Conservation (phyloP, 2,113 vertebrate genomes). For the Takifugu flavidus region DNA sequence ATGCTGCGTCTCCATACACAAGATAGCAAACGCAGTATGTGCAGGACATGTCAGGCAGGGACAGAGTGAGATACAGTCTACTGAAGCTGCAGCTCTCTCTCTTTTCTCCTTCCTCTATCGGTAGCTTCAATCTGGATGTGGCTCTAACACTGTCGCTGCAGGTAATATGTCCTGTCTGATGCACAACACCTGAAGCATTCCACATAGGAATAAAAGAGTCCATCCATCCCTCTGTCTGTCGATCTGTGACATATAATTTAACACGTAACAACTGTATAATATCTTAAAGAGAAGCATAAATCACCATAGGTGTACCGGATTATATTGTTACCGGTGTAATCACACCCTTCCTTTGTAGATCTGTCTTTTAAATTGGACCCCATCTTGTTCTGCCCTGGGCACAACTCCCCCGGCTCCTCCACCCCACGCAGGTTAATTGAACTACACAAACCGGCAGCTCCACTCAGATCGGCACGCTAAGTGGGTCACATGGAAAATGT, state of each 20-base stretch:
- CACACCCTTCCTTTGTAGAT: constrained; percentile 8
- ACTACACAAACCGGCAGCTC: constrained; percentile 15
- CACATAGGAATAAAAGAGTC: background rate
- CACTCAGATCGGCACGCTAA: constrained; percentile 25
- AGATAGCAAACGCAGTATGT: too few relatives aligned
- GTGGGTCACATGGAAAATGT: constrained; percentile 31
- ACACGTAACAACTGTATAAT: background rate
- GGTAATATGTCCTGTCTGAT: too few relatives aligned
- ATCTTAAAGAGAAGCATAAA: constrained; percentile 9
- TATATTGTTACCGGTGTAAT: constrained; percentile 17
- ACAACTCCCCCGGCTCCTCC: constrained; percentile 11
- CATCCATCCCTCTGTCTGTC: background rate
- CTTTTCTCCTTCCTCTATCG: too few relatives aligned
- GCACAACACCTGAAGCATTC: too few relatives aligned
- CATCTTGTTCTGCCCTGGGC: constrained; percentile 22
- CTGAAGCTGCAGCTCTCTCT: too few relatives aligned
- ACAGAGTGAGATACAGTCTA: too few relatives aligned
- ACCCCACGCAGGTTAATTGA: constrained; percentile 51
- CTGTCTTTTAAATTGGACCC: constrained; percentile 49
- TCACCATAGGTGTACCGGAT: constrained; percentile 17
- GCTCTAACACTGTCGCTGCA: too few relatives aligned
- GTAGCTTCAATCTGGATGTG: too few relatives aligned
- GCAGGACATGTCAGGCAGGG: too few relatives aligned
- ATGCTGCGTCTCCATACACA: too few relatives aligned
- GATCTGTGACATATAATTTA: background rate